Percentiles rank a stretch among this genome's conserved stretches.
Evolutionary conservation across 2,113 vertebrate genomes (phyloP).

Genomic region (Thamnophis sirtalis): DNA sequence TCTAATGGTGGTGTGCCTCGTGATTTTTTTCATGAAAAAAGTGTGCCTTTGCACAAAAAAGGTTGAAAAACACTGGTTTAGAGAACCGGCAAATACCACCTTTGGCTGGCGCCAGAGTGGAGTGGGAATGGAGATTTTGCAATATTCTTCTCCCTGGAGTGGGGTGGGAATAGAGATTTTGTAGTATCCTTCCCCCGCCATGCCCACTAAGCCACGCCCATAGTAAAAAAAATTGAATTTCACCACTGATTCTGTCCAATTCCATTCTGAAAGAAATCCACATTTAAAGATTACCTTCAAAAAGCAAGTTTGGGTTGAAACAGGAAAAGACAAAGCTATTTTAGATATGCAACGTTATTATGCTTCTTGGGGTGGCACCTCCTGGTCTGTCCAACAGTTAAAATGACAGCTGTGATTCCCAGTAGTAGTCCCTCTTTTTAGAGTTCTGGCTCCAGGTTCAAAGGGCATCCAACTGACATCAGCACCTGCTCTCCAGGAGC

Average conservation of each 20-base stretch:
- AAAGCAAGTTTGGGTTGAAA: background rate
- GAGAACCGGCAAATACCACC: too few species aligned
- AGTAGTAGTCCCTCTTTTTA: background rate
- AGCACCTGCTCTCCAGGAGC: background rate
- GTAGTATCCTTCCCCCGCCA: too few species aligned
- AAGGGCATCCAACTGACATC: background rate
- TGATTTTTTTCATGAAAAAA: too few species aligned
- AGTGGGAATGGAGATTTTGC: too few species aligned
- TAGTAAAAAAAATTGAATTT: too few species aligned
- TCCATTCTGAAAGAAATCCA: background rate
- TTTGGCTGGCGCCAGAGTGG: too few species aligned
- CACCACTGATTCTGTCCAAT: background rate
- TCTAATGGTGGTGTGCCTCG: too few species aligned
- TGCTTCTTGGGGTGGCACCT: background rate
- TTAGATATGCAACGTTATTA: background rate
- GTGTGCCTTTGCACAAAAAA: too few species aligned
- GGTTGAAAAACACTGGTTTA: too few species aligned
- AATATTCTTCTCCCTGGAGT: too few species aligned
- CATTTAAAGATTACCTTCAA: background rate
- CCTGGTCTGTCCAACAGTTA: background rate
- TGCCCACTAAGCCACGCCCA: too few species aligned
- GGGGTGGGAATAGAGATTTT: too few species aligned
- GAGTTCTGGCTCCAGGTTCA: background rate
- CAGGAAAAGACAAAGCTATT: background rate
- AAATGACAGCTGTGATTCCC: background rate